Conservation (phyloP, 2,797 vertebrate species). For the Tolypeutes matacus region DNA sequence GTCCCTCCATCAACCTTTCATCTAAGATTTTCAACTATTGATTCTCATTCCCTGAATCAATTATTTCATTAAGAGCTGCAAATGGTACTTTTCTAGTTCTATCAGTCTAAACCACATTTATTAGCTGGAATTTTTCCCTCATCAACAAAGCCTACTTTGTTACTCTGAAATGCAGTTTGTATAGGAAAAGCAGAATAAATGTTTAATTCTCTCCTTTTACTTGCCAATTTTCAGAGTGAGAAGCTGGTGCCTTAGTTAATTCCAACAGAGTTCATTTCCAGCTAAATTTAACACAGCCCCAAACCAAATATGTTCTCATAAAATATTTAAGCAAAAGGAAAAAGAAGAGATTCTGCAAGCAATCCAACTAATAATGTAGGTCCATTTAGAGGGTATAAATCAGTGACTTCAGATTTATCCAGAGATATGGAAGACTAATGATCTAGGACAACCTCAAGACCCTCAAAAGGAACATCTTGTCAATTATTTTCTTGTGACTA, state of each 20-base stretch:
- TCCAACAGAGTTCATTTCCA: slow-evolving; percentile 11
- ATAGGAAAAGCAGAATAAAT: too few species aligned
- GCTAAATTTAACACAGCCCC: slow-evolving; percentile 18
- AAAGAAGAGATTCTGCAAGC: neutral
- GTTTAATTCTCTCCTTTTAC: too few species aligned
- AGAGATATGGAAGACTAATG: slow-evolving; percentile 15
- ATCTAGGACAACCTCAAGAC: neutral
- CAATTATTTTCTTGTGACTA: neutral
- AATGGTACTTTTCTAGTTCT: slow-evolving; percentile 13
- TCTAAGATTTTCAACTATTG: neutral
- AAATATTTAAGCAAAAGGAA: neutral
- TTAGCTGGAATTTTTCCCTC: neutral
- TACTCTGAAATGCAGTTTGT: neutral
- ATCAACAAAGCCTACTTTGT: slow-evolving; percentile 20
- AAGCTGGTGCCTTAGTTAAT: neutral
- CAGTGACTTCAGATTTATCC: neutral
- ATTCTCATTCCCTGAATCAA: neutral
- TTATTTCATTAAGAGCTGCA: neutral
- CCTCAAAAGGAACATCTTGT: neutral
- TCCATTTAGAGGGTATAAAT: neutral
- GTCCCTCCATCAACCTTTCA: neutral
- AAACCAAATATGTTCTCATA: slow-evolving; percentile 8
- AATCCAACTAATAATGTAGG: neutral
- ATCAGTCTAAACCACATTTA: neutral
- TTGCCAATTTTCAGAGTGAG: neutral